These are phyloP conservation scores for Keiferia lycopersicella DNA, from an alignment of 2,888 invertebrate genomes.

Conservation along the genomic window DNA sequence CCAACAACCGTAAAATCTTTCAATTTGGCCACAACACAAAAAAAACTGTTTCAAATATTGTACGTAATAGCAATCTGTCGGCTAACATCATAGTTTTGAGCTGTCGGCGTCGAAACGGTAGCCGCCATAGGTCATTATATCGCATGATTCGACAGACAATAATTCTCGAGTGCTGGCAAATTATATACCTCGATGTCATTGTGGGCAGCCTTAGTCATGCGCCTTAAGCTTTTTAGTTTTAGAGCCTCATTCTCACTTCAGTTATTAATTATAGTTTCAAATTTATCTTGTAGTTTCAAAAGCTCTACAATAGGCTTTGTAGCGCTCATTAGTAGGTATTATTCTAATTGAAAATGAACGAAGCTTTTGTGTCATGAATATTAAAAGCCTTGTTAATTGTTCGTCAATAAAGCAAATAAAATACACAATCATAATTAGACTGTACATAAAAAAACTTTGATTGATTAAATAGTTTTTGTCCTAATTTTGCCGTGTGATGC, in stretches of 20 bases:
- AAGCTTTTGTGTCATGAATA: background rate
- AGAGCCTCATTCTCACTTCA: background rate
- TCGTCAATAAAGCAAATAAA: background rate
- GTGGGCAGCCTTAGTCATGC: constrained; percentile 46
- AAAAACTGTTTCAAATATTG: constrained; percentile 18
- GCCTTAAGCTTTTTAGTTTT: constrained; percentile 24
- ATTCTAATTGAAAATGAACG: constrained; percentile 1
- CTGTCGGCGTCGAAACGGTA: constrained; percentile 46
- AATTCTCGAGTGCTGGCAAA: constrained; percentile 62
- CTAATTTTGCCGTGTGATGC: too few relatives aligned
- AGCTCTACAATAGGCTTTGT: constrained; percentile 10
- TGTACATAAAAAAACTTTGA: too few relatives aligned
- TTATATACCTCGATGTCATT: constrained; percentile 75
- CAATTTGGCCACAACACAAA: constrained; percentile 11
- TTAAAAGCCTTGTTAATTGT: constrained; percentile 1
- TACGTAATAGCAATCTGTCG: constrained; percentile 24
- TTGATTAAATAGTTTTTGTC: too few relatives aligned
- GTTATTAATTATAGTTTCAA: constrained; percentile 11
- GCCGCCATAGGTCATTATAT: constrained; percentile 66
- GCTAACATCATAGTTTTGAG: constrained; percentile 27
- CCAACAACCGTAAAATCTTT: constrained; percentile 42
- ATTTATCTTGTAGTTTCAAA: background rate
- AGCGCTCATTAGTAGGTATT: background rate
- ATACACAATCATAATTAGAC: background rate
- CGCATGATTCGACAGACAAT: constrained; percentile 72